Evolutionary conservation across 1,140 invertebrate species (phyloP), one percentile per base, ranked within the genome.

Genomic region (Triops longicaudatus): DNA sequence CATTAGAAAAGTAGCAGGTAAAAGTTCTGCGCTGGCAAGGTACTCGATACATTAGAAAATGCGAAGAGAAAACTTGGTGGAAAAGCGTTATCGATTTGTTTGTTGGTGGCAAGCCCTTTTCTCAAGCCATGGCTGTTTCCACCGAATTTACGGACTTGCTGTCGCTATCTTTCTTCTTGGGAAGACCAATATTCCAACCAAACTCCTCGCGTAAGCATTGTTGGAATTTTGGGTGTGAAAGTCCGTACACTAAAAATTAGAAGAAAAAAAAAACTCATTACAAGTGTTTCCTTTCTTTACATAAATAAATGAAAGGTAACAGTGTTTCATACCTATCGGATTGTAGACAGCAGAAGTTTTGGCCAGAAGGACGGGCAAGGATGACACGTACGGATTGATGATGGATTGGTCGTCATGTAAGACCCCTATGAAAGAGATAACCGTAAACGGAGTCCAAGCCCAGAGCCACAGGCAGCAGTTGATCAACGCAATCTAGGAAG

Each of bases 401-500:
- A 75, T 75, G 2, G 43, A 77, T 27, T 78, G 73, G 77, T 80
- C 78, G n/a, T 80, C 86, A 17, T 63, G 50, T 81, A 93, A 93
- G 72, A 94, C 89, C 2, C 91, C 93, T 77, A 89, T 85, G 81
- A 87, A 90, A 81, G 93, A 93, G 80, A 94, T 92, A 17, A 92
- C 88, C 27, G 93, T 82, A 81, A 93, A 93, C 14, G 92, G 92
- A 17, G 91, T 93, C 92, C 92, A 93, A 4, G 93, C 92, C 84
- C 93, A 87, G 83, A 94, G 90, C 91, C 91, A 95, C 75, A 94
- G 83, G 0, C 89, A 87, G 75, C 94, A 92, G 50, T 92, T 94
- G 84, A 91, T 92, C 80, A 94, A 84, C 37, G 93, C 92, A 76
- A 94, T 90, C 87, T 91, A 80, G 75, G 76, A 43, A 44, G 80